A percentile compares a stretch with the other conserved stretches of the same genome.
phyloP scores from a whole-genome alignment of 2,797 vertebrate species.

The Tarsius wallacei region DNA sequence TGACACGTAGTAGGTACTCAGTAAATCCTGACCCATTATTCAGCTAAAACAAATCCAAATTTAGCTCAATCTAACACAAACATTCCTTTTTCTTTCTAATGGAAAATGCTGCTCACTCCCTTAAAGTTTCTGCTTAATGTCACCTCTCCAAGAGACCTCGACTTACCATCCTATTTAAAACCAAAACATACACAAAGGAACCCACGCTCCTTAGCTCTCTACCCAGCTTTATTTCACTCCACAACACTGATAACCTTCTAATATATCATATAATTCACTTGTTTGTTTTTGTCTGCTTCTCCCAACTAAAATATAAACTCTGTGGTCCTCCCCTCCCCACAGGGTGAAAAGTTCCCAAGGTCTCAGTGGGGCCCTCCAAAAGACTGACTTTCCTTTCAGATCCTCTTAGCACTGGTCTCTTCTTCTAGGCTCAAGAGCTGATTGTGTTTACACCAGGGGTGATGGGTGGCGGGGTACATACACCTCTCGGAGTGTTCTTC shows the following conservation, averaged over 20 bases:
- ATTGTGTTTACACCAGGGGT: not conserved
- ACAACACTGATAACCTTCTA: not conserved
- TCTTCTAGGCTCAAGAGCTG: not conserved
- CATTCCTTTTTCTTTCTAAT: slow-evolving; percentile 18
- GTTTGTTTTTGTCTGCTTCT: slow-evolving; percentile 14
- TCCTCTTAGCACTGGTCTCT: not conserved
- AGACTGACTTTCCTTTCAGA: not conserved
- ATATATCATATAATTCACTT: not conserved
- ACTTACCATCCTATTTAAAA: slow-evolving; percentile 12
- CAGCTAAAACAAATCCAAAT: slow-evolving; percentile 32
- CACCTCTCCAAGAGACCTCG: slow-evolving; percentile 40
- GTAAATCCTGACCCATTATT: not conserved
- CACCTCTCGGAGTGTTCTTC: not conserved
- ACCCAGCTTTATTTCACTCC: not conserved
- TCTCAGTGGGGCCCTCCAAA: not conserved
- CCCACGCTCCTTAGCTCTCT: not conserved
- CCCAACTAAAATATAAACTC: slow-evolving; percentile 45
- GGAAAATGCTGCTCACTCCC: not conserved
- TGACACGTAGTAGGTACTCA: slow-evolving; percentile 19
- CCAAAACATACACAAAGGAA: slow-evolving; percentile 31
- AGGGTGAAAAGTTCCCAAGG: not conserved
- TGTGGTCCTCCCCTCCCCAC: not conserved
- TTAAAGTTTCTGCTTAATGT: slow-evolving; percentile 9
- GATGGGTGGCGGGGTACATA: not conserved
- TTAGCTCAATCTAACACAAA: slow-evolving; percentile 4